Evolutionary conservation across 37 sponge, comb jelly and placozoan genomes (phyloP).

Genomic region (Geodia barretti): DNA sequence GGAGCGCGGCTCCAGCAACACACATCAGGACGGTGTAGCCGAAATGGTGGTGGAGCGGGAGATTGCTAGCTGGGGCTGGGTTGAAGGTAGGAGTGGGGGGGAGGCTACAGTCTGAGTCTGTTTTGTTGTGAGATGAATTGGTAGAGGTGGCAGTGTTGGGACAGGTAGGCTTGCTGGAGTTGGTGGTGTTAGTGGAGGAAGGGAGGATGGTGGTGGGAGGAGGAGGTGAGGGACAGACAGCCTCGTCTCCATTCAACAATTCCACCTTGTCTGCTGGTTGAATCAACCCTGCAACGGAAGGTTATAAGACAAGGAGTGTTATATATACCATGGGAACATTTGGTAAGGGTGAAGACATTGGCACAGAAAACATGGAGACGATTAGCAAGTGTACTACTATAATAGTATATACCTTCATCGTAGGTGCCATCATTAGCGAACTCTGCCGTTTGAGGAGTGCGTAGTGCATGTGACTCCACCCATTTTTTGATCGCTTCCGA

Average conservation of each 20-base stretch:
- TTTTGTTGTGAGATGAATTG: too few species aligned
- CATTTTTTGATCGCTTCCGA: constrained; percentile 18
- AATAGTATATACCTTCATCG: constrained; percentile 25
- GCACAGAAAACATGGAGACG: background rate
- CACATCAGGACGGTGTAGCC: background rate
- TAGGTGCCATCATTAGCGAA: constrained; percentile 42
- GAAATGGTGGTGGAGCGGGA: background rate
- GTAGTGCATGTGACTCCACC: constrained; percentile 54
- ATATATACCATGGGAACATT: background rate
- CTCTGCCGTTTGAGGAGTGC: background rate
- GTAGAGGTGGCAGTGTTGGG: background rate
- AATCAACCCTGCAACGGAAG: background rate
- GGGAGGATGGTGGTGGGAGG: background rate
- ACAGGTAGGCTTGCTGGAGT: background rate
- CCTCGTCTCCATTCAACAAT: background rate
- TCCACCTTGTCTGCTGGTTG: background rate
- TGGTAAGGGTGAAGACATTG: background rate
- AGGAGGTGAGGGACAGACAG: background rate
- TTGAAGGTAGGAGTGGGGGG: background rate
- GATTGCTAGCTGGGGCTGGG: background rate
- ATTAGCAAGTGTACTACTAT: background rate
- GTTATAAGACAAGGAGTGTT: too few species aligned
- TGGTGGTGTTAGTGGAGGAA: background rate
- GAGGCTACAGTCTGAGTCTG: background rate
- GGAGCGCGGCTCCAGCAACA: background rate